Percentiles rank a stretch among this genome's conserved stretches.
phyloP scores from a whole-genome alignment of 2,888 invertebrate genomes.

The Perithous albicinctus region DNA sequence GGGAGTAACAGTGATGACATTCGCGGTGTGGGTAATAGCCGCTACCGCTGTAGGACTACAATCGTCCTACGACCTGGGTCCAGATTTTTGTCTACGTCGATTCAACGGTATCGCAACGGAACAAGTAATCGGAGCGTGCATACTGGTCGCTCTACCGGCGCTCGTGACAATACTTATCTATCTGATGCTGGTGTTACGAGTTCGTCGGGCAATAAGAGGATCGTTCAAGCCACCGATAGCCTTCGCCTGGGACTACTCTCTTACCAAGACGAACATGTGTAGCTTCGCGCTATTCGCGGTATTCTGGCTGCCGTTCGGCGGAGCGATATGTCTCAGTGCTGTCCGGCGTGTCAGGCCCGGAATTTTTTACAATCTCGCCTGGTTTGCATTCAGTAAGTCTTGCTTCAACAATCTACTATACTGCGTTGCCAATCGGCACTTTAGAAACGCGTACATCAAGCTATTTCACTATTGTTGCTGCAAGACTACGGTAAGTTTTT shows the following conservation, averaged over 20 bases:
- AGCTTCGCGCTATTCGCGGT: slow-evolving; percentile 88
- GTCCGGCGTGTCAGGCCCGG: slow-evolving; percentile 85
- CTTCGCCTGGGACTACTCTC: slow-evolving; percentile 88
- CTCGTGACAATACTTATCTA: slow-evolving; percentile 87
- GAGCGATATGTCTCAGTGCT: slow-evolving; percentile 87
- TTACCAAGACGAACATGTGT: slow-evolving; percentile 88
- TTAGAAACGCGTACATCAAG: slow-evolving; percentile 90
- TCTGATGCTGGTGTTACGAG: slow-evolving; percentile 85
- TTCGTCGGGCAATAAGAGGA: slow-evolving; percentile 86
- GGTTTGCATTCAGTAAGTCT: slow-evolving; percentile 90
- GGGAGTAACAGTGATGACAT: slow-evolving; percentile 86
- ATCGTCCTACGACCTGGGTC: slow-evolving; percentile 87
- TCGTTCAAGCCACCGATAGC: slow-evolving; percentile 88
- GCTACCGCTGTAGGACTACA: slow-evolving; percentile 87
- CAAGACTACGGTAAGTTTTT: slow-evolving; percentile 90
- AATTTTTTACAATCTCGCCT: slow-evolving; percentile 89
- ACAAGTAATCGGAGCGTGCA: slow-evolving; percentile 86
- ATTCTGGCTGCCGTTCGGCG: slow-evolving; percentile 90
- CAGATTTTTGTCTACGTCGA: slow-evolving; percentile 89
- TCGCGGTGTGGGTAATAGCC: slow-evolving; percentile 87
- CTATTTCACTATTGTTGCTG: slow-evolving; percentile 93
- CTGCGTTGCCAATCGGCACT: slow-evolving; percentile 88
- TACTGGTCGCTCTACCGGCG: slow-evolving; percentile 88
- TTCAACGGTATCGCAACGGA: slow-evolving; percentile 87
- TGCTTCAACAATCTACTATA: slow-evolving; percentile 89